Percentiles rank a stretch among this genome's conserved stretches.
phyloP scores from a whole-genome alignment of 2,888 invertebrate species.

The Tribolium freemani region DNA sequence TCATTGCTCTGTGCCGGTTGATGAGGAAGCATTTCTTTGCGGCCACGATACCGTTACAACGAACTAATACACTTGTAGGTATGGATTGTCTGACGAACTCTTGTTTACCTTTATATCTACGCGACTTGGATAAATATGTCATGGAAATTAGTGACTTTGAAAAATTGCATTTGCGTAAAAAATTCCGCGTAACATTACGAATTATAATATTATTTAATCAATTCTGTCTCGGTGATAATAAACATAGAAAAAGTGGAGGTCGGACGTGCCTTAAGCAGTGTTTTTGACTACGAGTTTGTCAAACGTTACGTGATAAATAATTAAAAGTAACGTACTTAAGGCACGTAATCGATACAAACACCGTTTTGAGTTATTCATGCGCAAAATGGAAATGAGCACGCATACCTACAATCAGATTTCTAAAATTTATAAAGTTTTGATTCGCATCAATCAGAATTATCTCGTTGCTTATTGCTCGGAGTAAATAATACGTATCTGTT shows the following conservation, averaged over 20 bases:
- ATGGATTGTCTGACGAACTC: conserved; percentile 34
- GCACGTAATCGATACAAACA: conserved; percentile 9
- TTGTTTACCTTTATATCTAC: conserved; percentile 38
- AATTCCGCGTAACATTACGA: not conserved
- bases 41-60: conserved; percentile 54
- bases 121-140: conserved; percentile 23
- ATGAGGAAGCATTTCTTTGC: conserved; percentile 53
- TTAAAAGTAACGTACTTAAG: conserved; percentile 5
- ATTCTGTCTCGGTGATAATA: too few relatives aligned
- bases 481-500: not conserved
- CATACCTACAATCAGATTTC: not conserved
- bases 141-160: conserved; percentile 9
- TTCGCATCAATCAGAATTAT: not conserved
- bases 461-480: not conserved
- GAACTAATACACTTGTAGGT: conserved; percentile 46
- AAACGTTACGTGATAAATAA: conserved; percentile 23
- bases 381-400: conserved; percentile 5
- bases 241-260: not conserved
- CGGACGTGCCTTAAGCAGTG: not conserved
- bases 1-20: conserved; percentile 49
- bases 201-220: not conserved
- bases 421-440: not conserved
- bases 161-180: too few relatives aligned
- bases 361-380: conserved; percentile 3
- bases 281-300: not conserved